These are phyloP conservation scores for Nothobranchius furzeri DNA, from an alignment of 2,113 vertebrate genomes.

Conservation along the genomic window DNA sequence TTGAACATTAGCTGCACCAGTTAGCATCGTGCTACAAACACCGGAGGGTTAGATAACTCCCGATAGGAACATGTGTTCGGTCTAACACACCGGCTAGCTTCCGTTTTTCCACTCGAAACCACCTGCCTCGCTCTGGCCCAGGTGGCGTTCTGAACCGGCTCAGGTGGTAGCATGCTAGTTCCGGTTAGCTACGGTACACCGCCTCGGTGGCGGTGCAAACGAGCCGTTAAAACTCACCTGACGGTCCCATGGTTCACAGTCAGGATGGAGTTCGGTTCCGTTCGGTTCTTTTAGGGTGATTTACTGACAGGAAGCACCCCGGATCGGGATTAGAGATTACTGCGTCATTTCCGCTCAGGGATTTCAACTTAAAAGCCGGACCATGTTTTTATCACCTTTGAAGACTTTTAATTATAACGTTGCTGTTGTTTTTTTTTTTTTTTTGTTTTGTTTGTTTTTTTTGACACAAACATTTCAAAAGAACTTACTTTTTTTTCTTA, in stretches of 20 bases:
- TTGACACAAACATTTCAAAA: too few species aligned
- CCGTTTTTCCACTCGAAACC: neutral
- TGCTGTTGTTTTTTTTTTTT: too few species aligned
- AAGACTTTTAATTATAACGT: too few species aligned
- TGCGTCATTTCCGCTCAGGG: constrained; percentile 2
- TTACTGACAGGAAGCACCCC: neutral
- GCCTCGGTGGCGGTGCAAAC: neutral
- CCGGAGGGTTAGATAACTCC: too few species aligned
- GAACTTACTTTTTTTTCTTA: too few species aligned
- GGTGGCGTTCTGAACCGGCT: neutral
- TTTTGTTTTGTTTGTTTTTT: too few species aligned
- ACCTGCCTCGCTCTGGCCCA: neutral
- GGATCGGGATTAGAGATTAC: neutral
- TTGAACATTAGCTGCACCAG: neutral
- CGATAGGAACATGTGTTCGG: too few species aligned
- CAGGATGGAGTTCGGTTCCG: neutral
- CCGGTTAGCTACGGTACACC: neutral
- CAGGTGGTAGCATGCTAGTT: neutral
- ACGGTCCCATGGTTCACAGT: constrained; percentile 65
- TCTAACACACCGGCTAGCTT: too few species aligned
- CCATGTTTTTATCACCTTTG: too few species aligned
- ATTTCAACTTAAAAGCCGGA: constrained; percentile 45
- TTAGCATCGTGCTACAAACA: constrained; percentile 22
- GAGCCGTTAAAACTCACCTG: constrained; percentile 45
- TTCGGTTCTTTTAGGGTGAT: neutral